A percentile compares a stretch with the other conserved stretches of the same genome.
Conservation (phyloP, 1,140 invertebrate genomes). For the Drosophila orosa region DNA sequence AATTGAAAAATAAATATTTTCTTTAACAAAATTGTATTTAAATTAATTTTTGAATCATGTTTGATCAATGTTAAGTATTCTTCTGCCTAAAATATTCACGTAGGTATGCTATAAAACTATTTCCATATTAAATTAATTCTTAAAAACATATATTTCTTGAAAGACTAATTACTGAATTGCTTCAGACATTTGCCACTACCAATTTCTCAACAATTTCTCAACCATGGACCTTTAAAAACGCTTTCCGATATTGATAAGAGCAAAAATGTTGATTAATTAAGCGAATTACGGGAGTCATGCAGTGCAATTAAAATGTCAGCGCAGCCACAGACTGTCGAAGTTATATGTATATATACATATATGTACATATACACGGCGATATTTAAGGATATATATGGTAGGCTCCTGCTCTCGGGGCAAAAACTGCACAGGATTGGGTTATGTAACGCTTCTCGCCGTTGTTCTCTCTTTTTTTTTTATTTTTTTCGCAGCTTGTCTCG, state of each 20-base stretch:
- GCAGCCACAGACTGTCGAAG: conserved; percentile 42
- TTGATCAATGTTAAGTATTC: neutral
- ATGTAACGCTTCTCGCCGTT: conserved; percentile 32
- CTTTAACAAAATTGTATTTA: neutral
- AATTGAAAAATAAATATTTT: neutral
- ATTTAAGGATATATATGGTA: conserved; percentile 22
- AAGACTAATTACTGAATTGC: conserved; percentile 13
- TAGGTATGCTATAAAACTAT: neutral
- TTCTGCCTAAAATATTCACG: neutral
- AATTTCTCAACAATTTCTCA: conserved; percentile 14
- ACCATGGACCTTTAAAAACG: conserved; percentile 22
- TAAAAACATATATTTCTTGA: neutral
- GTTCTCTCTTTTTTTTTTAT: conserved; percentile 10
- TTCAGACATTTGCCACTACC: neutral
- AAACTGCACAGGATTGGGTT: conserved; percentile 45
- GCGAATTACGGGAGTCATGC: conserved; percentile 78
- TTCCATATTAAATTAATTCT: neutral
- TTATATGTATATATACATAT: neutral
- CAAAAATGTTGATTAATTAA: conserved; percentile 78
- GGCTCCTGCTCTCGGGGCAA: conserved; percentile 18
- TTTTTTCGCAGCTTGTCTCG: conserved; percentile 42
- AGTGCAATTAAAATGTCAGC: conserved; percentile 81
- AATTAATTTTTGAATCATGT: neutral
- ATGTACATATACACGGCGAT: neutral
- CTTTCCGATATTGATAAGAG: conserved; percentile 45